Percentiles rank a stretch among this genome's conserved stretches.
phyloP scores from a whole-genome alignment of 2,113 vertebrate species.

The Chiloscyllium plagiosum region DNA sequence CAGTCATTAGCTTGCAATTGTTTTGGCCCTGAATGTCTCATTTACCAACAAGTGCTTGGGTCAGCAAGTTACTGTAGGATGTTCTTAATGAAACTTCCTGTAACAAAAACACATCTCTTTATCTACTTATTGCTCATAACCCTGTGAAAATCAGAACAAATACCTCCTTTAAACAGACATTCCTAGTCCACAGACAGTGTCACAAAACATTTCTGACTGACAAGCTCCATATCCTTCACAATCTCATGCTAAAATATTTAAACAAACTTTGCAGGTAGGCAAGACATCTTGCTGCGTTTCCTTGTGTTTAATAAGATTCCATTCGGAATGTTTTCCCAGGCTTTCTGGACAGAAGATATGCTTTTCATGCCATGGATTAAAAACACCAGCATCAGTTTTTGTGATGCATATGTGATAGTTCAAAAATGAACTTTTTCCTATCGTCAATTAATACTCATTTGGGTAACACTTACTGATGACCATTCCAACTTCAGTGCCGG shows the following conservation, averaged over 20 bases:
- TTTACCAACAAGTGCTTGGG: slow-evolving; percentile 4
- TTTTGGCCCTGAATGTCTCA: not conserved
- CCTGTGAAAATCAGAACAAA: slow-evolving; percentile 33
- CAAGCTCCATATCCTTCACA: slow-evolving; percentile 29
- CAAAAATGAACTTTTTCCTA: not conserved
- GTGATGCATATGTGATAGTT: not conserved
- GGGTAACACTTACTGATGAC: not conserved
- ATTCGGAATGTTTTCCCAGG: not conserved
- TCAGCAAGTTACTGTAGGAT: not conserved
- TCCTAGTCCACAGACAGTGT: not conserved
- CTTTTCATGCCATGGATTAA: not conserved
- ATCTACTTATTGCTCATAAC: not conserved
- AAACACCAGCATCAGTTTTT: not conserved
- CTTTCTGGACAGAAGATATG: not conserved
- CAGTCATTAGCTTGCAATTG: slow-evolving; percentile 1
- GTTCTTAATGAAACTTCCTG: slow-evolving; percentile 5
- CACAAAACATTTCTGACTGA: slow-evolving; percentile 25
- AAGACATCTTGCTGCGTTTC: slow-evolving; percentile 14
- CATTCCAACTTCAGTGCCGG: not conserved
- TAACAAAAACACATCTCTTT: not conserved
- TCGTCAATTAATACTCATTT: not conserved
- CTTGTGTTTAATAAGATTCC: slow-evolving; percentile 10
- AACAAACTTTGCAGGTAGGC: slow-evolving; percentile 24
- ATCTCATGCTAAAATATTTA: slow-evolving; percentile 26
- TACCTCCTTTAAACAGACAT: slow-evolving; percentile 1